These are phyloP conservation scores for Amphipoea oculea DNA, from an alignment of 2,888 invertebrate species.

Conservation along the genomic window DNA sequence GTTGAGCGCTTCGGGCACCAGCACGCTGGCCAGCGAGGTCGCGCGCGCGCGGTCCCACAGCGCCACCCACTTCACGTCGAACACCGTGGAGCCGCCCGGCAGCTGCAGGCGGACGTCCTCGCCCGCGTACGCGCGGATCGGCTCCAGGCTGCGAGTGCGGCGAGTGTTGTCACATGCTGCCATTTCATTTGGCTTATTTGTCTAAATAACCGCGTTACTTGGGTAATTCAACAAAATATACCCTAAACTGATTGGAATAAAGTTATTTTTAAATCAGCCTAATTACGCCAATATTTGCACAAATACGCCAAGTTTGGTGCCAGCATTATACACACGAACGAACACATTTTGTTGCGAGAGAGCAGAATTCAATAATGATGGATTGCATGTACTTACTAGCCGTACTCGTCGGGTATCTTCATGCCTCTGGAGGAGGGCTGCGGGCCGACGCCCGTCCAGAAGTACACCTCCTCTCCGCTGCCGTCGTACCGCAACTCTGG, in stretches of 20 bases:
- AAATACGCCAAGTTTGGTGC: not conserved
- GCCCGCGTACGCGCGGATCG: conserved; percentile 93
- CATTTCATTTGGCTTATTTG: not conserved
- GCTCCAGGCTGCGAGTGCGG: conserved; percentile 92
- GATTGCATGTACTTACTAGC: conserved; percentile 93
- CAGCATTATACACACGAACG: not conserved
- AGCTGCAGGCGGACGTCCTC: conserved; percentile 94
- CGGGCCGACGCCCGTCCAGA: conserved; percentile 97
- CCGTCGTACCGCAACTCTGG: conserved; percentile 95
- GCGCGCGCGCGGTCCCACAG: conserved; percentile 92
- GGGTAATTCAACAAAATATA: not conserved
- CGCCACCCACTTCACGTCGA: conserved; percentile 96
- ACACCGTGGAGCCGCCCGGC: conserved; percentile 95
- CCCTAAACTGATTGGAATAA: not conserved
- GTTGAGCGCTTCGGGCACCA: conserved; percentile 94
- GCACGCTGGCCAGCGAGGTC: conserved; percentile 83
- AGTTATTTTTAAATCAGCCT: not conserved
- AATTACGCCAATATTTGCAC: not conserved
- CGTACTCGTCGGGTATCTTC: conserved; percentile 97
- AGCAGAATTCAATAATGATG: too few species aligned
- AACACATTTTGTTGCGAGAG: not conserved
- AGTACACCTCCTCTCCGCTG: conserved; percentile 93
- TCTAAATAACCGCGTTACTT: not conserved
- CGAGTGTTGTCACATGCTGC: not conserved
- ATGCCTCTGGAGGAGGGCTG: conserved; percentile 95